A percentile compares a stretch with the other conserved stretches of the same genome.
Evolutionary conservation across 2,797 vertebrate genomes (phyloP).

Genomic region (Gallinago solitaria): DNA sequence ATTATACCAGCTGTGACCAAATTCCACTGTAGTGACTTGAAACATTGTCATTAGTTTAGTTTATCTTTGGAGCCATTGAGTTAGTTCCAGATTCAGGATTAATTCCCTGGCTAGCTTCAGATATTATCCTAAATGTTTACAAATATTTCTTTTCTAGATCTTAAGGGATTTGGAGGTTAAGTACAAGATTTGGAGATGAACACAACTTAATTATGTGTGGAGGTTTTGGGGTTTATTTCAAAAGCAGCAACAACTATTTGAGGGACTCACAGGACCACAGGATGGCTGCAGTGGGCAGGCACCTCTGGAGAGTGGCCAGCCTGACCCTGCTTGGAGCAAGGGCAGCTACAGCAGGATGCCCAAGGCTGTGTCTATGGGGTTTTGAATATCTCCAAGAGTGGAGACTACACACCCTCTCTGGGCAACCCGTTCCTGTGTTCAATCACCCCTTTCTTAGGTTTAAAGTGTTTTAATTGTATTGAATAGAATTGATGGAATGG

Average conservation of each 20-base stretch:
- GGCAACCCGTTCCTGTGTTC: neutral
- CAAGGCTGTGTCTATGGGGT: neutral
- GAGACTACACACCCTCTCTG: neutral
- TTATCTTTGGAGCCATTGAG: neutral
- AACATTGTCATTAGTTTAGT: neutral
- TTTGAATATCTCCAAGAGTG: neutral
- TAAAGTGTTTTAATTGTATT: neutral
- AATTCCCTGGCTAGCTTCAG: neutral
- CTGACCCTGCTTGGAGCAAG: neutral
- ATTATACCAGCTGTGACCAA: neutral
- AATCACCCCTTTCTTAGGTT: neutral
- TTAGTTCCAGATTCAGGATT: neutral
- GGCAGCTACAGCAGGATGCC: neutral
- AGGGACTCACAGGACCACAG: neutral
- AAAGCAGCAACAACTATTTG: neutral
- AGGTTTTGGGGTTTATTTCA: neutral
- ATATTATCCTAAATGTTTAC: conserved; percentile 7
- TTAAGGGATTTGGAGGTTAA: neutral
- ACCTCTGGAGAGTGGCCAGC: neutral
- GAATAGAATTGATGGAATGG: neutral
- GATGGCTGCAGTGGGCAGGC: neutral
- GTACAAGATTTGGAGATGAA: neutral
- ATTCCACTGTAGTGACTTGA: neutral
- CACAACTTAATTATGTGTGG: neutral
- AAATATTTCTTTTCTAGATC: neutral